Percentiles rank a stretch among this genome's conserved stretches.
These are phyloP conservation scores for Cynocephalus volans DNA, from an alignment of 2,113 vertebrate species.

Conservation along the genomic window DNA sequence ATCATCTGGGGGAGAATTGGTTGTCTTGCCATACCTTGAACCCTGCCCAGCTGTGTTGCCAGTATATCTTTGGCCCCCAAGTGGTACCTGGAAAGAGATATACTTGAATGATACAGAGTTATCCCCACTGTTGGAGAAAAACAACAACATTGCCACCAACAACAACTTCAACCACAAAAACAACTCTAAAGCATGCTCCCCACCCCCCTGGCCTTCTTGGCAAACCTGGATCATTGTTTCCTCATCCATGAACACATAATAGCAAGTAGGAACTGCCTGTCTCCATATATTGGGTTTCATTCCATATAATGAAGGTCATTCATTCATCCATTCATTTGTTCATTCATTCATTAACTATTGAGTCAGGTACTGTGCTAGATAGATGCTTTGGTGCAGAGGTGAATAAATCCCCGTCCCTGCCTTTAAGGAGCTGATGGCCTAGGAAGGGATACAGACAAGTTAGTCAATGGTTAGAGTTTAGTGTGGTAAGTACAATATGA, in stretches of 20 bases:
- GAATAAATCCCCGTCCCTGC: not conserved
- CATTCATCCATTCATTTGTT: conserved; percentile 39
- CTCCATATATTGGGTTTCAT: conserved; percentile 22
- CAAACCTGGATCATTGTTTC: not conserved
- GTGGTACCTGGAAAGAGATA: conserved; percentile 13
- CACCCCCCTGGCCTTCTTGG: not conserved
- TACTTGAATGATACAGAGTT: not conserved
- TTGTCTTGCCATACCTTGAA: conserved; percentile 29
- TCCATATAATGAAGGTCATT: conserved; percentile 45
- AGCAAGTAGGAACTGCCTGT: conserved; percentile 3
- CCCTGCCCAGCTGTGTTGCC: not conserved
- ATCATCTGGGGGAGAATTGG: not conserved
- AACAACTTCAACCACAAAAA: not conserved
- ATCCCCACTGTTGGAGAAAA: not conserved
- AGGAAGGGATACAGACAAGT: not conserved
- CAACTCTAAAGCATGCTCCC: not conserved
- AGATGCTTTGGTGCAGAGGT: not conserved
- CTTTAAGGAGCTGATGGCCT: conserved; percentile 33
- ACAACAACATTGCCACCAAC: not conserved
- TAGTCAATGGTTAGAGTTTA: conserved; percentile 45
- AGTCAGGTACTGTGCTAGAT: not conserved
- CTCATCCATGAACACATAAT: conserved; percentile 38
- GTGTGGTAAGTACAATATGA: not conserved
- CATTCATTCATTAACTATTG: conserved; percentile 38
- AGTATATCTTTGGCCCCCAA: not conserved